These are phyloP conservation scores for Polydrusus cervinus DNA, from an alignment of 2,888 invertebrate species.

Conservation along the genomic window DNA sequence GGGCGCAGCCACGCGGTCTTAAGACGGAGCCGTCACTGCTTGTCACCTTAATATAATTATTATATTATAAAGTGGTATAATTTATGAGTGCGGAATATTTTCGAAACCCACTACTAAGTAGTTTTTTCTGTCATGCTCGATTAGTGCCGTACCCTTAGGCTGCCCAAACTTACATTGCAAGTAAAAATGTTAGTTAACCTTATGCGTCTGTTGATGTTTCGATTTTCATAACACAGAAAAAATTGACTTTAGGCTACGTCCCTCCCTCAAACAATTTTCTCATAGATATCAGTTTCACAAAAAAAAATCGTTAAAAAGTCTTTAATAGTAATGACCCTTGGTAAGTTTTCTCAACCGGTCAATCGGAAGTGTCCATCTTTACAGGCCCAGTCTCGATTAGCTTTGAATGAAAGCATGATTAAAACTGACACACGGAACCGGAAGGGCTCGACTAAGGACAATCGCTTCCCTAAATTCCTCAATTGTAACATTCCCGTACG, in stretches of 20 bases:
- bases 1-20: too few species aligned
- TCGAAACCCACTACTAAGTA: too few species aligned
- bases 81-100: too few species aligned
- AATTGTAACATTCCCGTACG: constrained; percentile 35
- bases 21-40: too few species aligned
- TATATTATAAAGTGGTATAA: too few species aligned
- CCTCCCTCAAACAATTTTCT: neutral
- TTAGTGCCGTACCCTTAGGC: too few species aligned
- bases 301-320: neutral
- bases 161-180: too few species aligned
- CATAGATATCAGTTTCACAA: constrained; percentile 10
- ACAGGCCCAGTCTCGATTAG: constrained; percentile 20
- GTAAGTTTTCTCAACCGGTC: constrained; percentile 28
- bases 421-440: constrained; percentile 52
- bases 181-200: too few species aligned
- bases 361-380: constrained; percentile 42
- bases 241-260: neutral
- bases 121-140: too few species aligned
- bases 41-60: too few species aligned
- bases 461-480: constrained; percentile 45
- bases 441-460: constrained; percentile 43
- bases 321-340: constrained; percentile 6
- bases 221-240: too few species aligned
- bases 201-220: too few species aligned
- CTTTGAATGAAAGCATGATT: constrained; percentile 50